Evolutionary conservation across 2,888 invertebrate species (phyloP).

Genomic region (Scaptomyza flava): DNA sequence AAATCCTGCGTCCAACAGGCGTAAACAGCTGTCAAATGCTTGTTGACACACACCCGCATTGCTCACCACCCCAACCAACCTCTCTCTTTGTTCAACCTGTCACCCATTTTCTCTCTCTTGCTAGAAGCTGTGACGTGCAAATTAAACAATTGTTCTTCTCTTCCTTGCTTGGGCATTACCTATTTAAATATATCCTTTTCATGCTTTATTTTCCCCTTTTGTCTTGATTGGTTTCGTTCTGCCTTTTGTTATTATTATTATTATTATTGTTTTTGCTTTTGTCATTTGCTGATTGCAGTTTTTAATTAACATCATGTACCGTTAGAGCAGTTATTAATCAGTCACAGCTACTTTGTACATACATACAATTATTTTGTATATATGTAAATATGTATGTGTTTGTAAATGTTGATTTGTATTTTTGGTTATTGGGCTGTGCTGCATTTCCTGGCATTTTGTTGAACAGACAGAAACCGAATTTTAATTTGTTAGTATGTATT

Average conservation of each 20-base stretch:
- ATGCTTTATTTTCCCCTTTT: conserved; percentile 11
- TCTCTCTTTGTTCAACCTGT: neutral
- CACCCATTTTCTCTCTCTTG: neutral
- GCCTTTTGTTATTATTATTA: conserved; percentile 5
- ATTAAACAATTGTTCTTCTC: conserved; percentile 22
- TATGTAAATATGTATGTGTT: neutral
- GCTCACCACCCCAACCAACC: conserved; percentile 12
- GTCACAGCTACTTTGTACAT: conserved; percentile 2
- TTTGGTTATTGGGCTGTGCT: conserved; percentile 3
- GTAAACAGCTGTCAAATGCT: conserved; percentile 74
- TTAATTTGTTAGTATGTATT: neutral
- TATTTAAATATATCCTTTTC: conserved; percentile 41
- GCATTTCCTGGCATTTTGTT: conserved; percentile 32
- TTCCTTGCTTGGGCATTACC: neutral
- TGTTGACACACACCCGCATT: conserved; percentile 52
- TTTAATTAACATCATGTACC: conserved; percentile 47
- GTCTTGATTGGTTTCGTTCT: conserved; percentile 33
- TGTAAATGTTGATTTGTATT: too few species aligned
- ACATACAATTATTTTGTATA: too few species aligned
- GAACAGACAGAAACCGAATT: conserved; percentile 2
- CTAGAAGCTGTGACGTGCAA: conserved; percentile 32
- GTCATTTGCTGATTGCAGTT: conserved; percentile 53
- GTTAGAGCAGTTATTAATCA: conserved; percentile 32
- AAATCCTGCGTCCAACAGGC: conserved; percentile 69
- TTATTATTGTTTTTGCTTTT: conserved; percentile 26